Base-by-base conservation (phyloP, 2,797 vertebrate species). In the Oryzias sinensis region DNA sequence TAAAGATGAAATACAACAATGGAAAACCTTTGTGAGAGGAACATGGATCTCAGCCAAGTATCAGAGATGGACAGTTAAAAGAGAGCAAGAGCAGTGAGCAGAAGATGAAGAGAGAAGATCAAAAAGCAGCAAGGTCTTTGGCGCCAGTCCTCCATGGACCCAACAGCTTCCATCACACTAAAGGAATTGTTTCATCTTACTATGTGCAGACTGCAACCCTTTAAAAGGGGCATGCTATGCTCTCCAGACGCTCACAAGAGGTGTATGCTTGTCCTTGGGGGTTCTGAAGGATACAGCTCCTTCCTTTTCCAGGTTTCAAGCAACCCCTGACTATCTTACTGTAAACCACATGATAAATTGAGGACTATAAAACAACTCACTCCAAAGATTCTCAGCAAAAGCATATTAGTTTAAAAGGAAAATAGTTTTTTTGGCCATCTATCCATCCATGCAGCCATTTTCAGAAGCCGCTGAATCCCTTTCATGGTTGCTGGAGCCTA, bases 261-360 rank as follows among this genome's bases (percentile, higher is more conserved):
- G 43, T 41, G 18, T 66, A 59, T 81, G 77, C 76, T 59, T 49
- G 43, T 74, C 81, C 53, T 55, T 71, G 59, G 59, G 24, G 3
- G 49, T 69, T 76, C 62, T 72, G 82, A 81, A 80, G 71, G 51
- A 65, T 52, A 69, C 47, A 56, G 25, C 62, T 41, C 73, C 14
- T 77, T 62, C 68, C 62, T 62, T 66, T 68, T 49, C 66, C 50
- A 37, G 62, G 65, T 62, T 50, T 50, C 46, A 65, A 74, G 72
- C 52, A 81, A 80, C 76, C 56, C 64, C 49, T 61, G 33, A 56
- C 77, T 18, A 11, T 67, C 75, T 11, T 80, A 76, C 68, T 62
- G 20, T 68, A 60, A 82, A 70, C 53, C 80, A 71, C 46, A 24
- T 49, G 52, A 44, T 58, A 69, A 78, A 71, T 74, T 59, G 48